phyloP scores from a whole-genome alignment of 2,797 vertebrate species.

The Varecia variegata region DNA sequence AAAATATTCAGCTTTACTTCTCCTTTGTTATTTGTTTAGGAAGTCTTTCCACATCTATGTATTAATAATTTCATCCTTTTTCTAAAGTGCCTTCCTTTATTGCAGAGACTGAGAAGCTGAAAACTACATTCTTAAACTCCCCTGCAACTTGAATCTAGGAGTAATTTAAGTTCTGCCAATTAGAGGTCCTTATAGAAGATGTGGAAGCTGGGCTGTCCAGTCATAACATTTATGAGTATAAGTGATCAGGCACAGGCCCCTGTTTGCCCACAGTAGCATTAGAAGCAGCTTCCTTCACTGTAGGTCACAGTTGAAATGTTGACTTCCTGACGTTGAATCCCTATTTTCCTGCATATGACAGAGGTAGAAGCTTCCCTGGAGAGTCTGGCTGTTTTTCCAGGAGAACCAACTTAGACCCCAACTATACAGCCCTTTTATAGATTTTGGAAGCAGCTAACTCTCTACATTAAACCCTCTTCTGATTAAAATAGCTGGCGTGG shows the following conservation, averaged over 20 bases:
- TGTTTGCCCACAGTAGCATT: not conserved
- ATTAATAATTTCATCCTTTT: not conserved
- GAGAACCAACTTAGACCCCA: not conserved
- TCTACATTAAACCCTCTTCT: not conserved
- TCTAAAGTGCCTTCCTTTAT: not conserved
- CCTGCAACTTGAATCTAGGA: not conserved
- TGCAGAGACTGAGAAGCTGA: not conserved
- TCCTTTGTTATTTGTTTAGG: not conserved
- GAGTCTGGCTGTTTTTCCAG: not conserved
- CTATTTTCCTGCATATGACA: not conserved
- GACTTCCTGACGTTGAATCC: not conserved
- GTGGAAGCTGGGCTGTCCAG: not conserved
- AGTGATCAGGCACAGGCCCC: not conserved
- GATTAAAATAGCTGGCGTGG: not conserved
- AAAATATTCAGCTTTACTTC: not conserved
- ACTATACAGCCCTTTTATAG: not conserved
- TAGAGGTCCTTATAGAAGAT: not conserved
- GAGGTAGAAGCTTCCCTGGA: not conserved
- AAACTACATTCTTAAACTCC: not conserved
- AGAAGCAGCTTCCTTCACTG: not conserved
- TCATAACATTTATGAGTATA: not conserved
- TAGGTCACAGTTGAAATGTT: not conserved
- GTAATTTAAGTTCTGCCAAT: not conserved
- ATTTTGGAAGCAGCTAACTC: not conserved
- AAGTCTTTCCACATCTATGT: not conserved